Evolutionary conservation across 2,888 invertebrate species (phyloP).

Genomic region (Hirudinaria manillensis): DNA sequence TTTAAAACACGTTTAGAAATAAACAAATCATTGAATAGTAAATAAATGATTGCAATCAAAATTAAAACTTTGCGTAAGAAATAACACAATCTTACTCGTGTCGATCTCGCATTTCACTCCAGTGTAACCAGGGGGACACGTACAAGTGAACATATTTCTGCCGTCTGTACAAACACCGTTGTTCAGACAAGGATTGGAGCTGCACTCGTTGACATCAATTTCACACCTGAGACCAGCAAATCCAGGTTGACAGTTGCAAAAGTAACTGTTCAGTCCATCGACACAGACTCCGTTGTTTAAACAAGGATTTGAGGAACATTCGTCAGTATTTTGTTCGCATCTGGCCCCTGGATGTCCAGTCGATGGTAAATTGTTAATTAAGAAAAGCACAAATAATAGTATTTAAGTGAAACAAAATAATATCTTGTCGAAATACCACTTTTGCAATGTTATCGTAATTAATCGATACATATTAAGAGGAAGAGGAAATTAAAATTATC

Average conservation of each 20-base stretch:
- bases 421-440: slow-evolving; percentile 31
- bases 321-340: slow-evolving; percentile 37
- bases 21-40: no score
- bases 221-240: slow-evolving; percentile 34
- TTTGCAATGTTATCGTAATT: slow-evolving; percentile 85
- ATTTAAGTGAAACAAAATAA: not conserved
- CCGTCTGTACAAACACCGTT: slow-evolving; percentile 39
- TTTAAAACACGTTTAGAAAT: no score
- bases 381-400: not conserved
- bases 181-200: slow-evolving; percentile 38
- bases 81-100: not conserved
- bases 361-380: not conserved
- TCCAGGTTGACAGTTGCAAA: slow-evolving; percentile 28
- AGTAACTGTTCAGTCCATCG: slow-evolving; percentile 35
- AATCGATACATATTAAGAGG: slow-evolving; percentile 64
- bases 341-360: slow-evolving; percentile 20
- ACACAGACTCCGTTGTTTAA: slow-evolving; percentile 38
- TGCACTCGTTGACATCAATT: slow-evolving; percentile 38
- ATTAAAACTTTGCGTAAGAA: not conserved
- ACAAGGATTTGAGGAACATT: slow-evolving; percentile 36
- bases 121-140: slow-evolving; percentile 36
- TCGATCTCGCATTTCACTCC: slow-evolving; percentile 42
- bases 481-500: no score
- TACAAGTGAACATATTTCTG: slow-evolving; percentile 38
- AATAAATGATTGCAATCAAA: not conserved